Base-by-base conservation (phyloP, 2,113 vertebrate species). In the Erythrocercus mccallii region DNA sequence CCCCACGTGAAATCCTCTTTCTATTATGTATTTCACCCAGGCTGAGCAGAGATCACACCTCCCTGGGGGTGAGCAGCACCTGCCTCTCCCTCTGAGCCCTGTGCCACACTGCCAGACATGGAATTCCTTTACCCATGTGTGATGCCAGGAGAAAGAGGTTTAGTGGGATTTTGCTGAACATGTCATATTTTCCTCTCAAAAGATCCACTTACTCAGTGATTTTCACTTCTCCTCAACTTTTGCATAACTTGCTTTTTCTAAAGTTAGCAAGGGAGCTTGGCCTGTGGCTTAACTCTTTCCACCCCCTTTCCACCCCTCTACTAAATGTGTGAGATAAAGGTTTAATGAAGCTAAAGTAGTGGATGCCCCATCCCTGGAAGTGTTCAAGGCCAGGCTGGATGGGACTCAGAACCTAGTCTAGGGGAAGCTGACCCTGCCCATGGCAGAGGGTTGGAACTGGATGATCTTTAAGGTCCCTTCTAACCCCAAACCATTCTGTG, bases 211-310 rank as follows among this genome's bases (percentile, higher is more conserved):
- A 70, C 79, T 80, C 62, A 44, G 35, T n/a, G 27, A 80, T 81
- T 91, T 76, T 73, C 90, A 80, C 87, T 96, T 95, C 93, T 71
- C 50, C 2, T 58, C 50, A 77, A 37, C 42, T 88, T 76, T 40
- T 90, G 79, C 47, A 30, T 44, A 40, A 56, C 54, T 88, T 62
- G 15, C 5, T 82, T 83, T 66, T 90, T 86, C 87, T 73, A 80
- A 91, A 80, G 42, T 18, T 40, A 56, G 42, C 65, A 74, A 33
- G 12, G 38, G 47, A 92, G 11, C 47, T 87, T 44, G 31, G 37
- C 62, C 33, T 40, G 54, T 15, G 48, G 9, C 38, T 85, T 85
- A 94, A 90, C 50, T 53, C 70, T 72, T 79, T 71, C 65, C 47
- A 68, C 5, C 9, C 33, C 28, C 20, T 60, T 45, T 51, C 51